These are phyloP conservation scores for Oncorhynchus nerka DNA, from an alignment of 2,113 vertebrate species.

Conservation along the genomic window DNA sequence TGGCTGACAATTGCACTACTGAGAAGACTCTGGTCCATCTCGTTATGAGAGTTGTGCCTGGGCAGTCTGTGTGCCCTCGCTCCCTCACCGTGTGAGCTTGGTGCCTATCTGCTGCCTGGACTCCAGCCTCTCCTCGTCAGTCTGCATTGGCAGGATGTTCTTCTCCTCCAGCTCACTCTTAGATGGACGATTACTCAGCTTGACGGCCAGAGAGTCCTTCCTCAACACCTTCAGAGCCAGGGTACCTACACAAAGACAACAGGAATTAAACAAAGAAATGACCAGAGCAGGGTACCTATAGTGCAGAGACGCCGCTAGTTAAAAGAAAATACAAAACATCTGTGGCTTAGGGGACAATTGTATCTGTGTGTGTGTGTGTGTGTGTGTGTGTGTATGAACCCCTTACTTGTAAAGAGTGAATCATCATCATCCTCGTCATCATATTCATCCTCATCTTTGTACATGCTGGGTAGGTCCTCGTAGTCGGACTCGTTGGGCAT, in stretches of 20 bases:
- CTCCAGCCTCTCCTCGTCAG: constrained; percentile 92
- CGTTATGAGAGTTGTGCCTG: no score
- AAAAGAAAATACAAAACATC: background rate
- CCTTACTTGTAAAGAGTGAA: constrained; percentile 87
- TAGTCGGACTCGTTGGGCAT: constrained; percentile 92
- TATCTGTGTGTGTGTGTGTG: no score
- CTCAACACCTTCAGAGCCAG: constrained; percentile 94
- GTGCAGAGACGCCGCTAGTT: background rate
- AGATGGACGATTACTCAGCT: constrained; percentile 96
- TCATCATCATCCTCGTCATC: constrained; percentile 85
- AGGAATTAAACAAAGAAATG: no score
- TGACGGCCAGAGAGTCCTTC: constrained; percentile 97
- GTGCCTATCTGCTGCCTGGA: constrained; percentile 96
- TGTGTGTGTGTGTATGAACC: background rate
- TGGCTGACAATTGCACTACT: background rate
- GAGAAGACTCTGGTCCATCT: no score
- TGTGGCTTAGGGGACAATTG: no score
- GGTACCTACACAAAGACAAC: constrained; percentile 75
- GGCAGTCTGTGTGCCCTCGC: background rate
- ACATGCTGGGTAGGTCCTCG: constrained; percentile 91
- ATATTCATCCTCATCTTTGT: constrained; percentile 86
- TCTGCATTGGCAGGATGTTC: constrained; percentile 97
- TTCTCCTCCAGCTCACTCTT: constrained; percentile 95
- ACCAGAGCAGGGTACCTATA: constrained; percentile 78
- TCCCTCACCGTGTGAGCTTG: constrained; percentile 89